Evolutionary conservation across 2,797 vertebrate species (phyloP), one percentile per base, ranked within the genome.

Genomic region (Sparus aurata): DNA sequence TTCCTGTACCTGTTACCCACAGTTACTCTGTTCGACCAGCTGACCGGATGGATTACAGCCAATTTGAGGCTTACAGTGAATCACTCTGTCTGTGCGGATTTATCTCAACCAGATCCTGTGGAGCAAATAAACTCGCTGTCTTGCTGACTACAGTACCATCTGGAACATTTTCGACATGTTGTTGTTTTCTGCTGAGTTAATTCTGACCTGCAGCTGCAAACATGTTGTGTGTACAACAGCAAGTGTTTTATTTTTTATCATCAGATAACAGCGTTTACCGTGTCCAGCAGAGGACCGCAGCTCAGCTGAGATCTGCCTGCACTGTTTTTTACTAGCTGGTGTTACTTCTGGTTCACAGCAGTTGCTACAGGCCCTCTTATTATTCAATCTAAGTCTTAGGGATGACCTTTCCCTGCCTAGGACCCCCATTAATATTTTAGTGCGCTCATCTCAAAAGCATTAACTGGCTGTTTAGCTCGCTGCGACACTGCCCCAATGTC

Each of bases 381-480:
- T 86, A 93, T 93, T 91, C 86, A 75, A 61, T 45, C 45, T 41
- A 23, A 85, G 86, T 88, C 80, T 82, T 79, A 85, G 68, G 54
- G 52, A 81, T 91, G 91, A 93, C 89, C 86, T 93, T 91, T 93
- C 73, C 66, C 78, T 79, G 70, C 85, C 87, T 72, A 80, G 65
- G 75, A 83, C 85, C 82, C 69, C 74, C 67, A 92, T 94, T 91
- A 89, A 92, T 92, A 91, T 92, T 93, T 92, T 80, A 91, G 59
- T 75, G 83, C 4, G 62, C 83, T 85, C 81, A 88, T 92, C 80
- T 86, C 77, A 85, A 76, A 91, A 89, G 84, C 84, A 89, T 92
- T 82, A 91, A 91, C 75, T 88, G 77, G 66, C 85, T 86, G 76
- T 86, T 87, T 80, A 86, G 80, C 74, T 84, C 69, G 22, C 84